Evolutionary conservation across 1,140 invertebrate species (phyloP).

Genomic region (Macrobrachium rosenbergii): DNA sequence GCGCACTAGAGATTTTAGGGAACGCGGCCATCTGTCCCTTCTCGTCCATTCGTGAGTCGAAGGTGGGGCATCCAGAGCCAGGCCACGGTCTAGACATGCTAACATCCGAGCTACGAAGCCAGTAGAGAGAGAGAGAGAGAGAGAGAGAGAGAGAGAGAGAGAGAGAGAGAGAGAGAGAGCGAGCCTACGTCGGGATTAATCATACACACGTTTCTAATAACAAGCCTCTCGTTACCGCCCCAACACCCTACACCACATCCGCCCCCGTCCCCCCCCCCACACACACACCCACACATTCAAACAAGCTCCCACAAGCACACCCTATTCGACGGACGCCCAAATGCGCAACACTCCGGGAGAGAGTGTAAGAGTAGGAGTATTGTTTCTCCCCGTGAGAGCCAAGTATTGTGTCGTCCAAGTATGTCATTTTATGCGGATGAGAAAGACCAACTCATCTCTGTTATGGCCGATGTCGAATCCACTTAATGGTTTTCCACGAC

Average conservation of each 20-base stretch:
- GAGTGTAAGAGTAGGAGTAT: not conserved
- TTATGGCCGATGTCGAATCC: too few relatives aligned
- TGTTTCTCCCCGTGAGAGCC: not conserved
- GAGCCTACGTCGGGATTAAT: not conserved
- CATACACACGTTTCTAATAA: not conserved
- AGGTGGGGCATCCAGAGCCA: too few relatives aligned
- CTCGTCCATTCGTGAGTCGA: too few relatives aligned
- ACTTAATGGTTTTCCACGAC: too few relatives aligned
- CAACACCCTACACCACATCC: not conserved
- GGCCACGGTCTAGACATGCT: too few relatives aligned
- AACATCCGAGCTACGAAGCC: not conserved
- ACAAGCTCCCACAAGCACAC: conserved; percentile 4
- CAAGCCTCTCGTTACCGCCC: not conserved
- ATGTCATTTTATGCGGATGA: not conserved
- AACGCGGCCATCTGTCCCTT: too few relatives aligned
- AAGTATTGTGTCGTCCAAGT: not conserved
- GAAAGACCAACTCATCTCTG: too few relatives aligned
- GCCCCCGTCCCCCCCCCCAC: not conserved
- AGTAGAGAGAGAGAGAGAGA: conserved; percentile 4
- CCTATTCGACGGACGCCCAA: not conserved
- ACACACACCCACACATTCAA: conserved; percentile 1
- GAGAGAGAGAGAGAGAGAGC: too few relatives aligned
- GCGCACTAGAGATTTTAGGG: too few relatives aligned
- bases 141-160: too few relatives aligned
- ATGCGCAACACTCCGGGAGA: not conserved